Base-by-base conservation (phyloP, 2,797 vertebrate species). In the Pantherophis vulpinus region DNA sequence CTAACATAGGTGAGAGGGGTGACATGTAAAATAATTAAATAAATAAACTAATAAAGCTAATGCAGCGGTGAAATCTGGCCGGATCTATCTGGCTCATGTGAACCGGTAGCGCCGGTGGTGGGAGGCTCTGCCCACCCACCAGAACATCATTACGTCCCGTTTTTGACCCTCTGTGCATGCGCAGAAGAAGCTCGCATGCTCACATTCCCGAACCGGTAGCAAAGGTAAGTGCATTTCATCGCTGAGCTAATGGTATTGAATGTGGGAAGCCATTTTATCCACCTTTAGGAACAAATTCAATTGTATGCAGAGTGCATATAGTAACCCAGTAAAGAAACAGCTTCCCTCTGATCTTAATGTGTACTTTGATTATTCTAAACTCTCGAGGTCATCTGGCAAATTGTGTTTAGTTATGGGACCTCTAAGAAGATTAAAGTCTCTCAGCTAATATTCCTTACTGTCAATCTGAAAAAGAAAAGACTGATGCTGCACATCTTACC, bases 401-500 rank as follows among this genome's bases (percentile, higher is more conserved):
- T 87, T 63, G 90, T 55, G 3, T 94, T 83, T 79, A 92, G 66
- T 20, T 89, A 87, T 93, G 42, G 10, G 18, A 93, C 18, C 86
- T 88, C 1, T 10, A 79, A 79, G 94, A 92, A 55, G 1, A 4
- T 66, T 93, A 90, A 16, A n/a, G 25, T 90, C 7, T 94, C 63
- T 89, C 7, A 4, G 79, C 51, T 90, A 12, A 55, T n/a, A 61
- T 16, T 74, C 88, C 56, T 83, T 59, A 70, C 54, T 92, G 90
- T 93, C 66, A 51, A 66, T 58, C 32, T 56, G 56, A 92, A 23
- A 90, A n/a, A 42, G 88, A 63, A 88, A 91, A 92, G 37, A 29
- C 7, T 91, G 61, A 90, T 95, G 51, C 59, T n/a, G 58, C 87
- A 89, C 70, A 92, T 91, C 23, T 74, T 92, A 91, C 56, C 58